Base-by-base conservation (phyloP, 2,797 vertebrate genomes). In the Mionectes olivaceus region DNA sequence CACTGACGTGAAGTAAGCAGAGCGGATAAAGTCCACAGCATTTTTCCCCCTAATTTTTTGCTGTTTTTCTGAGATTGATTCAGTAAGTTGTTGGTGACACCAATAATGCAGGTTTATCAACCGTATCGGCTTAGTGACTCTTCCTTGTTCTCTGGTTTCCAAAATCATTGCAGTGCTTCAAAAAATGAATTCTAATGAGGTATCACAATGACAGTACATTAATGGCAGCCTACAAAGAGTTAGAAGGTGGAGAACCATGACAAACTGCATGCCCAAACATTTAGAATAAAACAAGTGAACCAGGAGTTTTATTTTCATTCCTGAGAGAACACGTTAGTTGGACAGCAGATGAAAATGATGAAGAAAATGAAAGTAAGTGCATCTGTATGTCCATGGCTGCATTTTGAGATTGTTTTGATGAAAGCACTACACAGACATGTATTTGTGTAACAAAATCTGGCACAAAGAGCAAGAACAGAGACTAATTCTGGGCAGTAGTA, bases 391-490 rank as follows among this genome's bases (percentile, higher is more conserved):
- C 84, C 8, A 8, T 67, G 77, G 23, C 27, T 76, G 75, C 67
- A 56, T 81, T 86, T 84, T 35, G 27, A 87, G 91, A 61, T 49
- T 2, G 37, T 37, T 78, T 93, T 23, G 55, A 52, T 67, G 43
- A 91, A 94, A 89, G 14, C 44, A 77, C 8, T n/a, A 35, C 61
- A 91, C 30, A 46, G n/a, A 69, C 32, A 28, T 11, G 37, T 87
- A 95, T 60, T 83, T 81, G 39, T 73, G 17, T 59, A 92, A 90
- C 49, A 60, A 71, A 96, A 92, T 56, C 71, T 52, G 57, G 21
- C 59, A 96, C 57, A 90, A 97, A 55, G 30, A 89, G 35, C 37
- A 79, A 93, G 59, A 79, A 56, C 57, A 87, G 70, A 50, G 44
- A 56, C 37, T 87, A 52, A 87, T 89, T 77, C 35, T 83, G 83